Evolutionary conservation across 2,888 invertebrate species (phyloP).

Genomic region (Tetrapedia diversipes): DNA sequence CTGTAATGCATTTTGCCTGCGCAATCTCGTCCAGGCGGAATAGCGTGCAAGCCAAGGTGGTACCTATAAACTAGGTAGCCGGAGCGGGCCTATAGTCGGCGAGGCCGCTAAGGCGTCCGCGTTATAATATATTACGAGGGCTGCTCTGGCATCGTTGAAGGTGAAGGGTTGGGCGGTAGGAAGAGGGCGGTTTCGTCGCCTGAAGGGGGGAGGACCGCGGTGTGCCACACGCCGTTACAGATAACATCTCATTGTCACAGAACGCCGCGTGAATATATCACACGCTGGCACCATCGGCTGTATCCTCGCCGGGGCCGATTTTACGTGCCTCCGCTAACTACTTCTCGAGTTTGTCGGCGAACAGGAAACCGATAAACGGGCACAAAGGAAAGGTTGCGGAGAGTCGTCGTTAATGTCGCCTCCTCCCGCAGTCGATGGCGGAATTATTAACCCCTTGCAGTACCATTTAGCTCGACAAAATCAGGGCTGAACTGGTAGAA

Average conservation of each 20-base stretch:
- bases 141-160: slow-evolving; percentile 42
- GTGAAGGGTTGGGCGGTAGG: slow-evolving; percentile 43
- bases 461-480: too few relatives aligned
- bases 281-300: slow-evolving; percentile 51
- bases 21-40: slow-evolving; percentile 67
- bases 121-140: slow-evolving; percentile 70
- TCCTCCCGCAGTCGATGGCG: slow-evolving; percentile 1
- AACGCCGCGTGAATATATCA: slow-evolving; percentile 76
- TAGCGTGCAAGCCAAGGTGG: slow-evolving; percentile 71
- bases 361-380: slow-evolving; percentile 31
- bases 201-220: slow-evolving; percentile 58
- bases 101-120: slow-evolving; percentile 61
- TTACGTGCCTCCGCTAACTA: slow-evolving; percentile 43
- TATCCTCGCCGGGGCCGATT: slow-evolving; percentile 47
- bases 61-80: slow-evolving; percentile 78
- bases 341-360: slow-evolving; percentile 28
- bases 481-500: too few relatives aligned
- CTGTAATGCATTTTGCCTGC: slow-evolving; percentile 74
- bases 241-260: slow-evolving; percentile 80
- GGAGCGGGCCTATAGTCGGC: slow-evolving; percentile 58
- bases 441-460: too few relatives aligned
- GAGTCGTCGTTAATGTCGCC: slow-evolving; percentile 5
- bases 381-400: slow-evolving; percentile 12
- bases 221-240: slow-evolving; percentile 72
- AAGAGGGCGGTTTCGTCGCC: slow-evolving; percentile 63